These are phyloP conservation scores for Oryzaephilus surinamensis DNA, from an alignment of 1,140 invertebrate species.

Conservation along the genomic window DNA sequence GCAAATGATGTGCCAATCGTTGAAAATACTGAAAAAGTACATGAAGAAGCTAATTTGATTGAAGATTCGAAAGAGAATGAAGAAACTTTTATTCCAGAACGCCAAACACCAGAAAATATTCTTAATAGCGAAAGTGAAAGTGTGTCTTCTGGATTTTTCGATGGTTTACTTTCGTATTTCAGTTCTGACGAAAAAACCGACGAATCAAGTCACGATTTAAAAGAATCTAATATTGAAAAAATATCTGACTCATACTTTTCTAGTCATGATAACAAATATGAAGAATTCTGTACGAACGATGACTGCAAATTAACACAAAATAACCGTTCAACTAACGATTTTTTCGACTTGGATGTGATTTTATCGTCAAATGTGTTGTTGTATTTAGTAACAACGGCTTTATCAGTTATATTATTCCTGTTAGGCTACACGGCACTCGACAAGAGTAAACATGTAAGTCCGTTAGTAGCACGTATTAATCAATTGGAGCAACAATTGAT, in stretches of 20 bases:
- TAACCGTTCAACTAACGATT: background rate
- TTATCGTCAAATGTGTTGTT: constrained; percentile 20
- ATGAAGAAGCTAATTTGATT: background rate
- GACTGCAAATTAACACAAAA: background rate
- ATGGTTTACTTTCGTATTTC: constrained; percentile 4
- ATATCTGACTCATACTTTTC: no score
- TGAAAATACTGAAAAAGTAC: constrained; percentile 3
- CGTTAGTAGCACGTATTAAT: constrained; percentile 49
- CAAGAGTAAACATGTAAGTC: constrained; percentile 53
- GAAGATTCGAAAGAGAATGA: background rate
- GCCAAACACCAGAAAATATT: background rate
- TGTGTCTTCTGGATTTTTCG: constrained; percentile 5
- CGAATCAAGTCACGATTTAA: no score
- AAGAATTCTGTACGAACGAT: constrained; percentile 3
- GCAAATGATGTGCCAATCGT: no score
- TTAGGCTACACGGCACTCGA: constrained; percentile 67
- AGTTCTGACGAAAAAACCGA: constrained; percentile 1
- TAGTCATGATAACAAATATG: no score
- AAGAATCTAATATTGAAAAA: no score
- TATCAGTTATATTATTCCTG: constrained; percentile 57
- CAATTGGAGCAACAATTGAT: constrained; percentile 47
- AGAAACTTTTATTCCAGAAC: background rate
- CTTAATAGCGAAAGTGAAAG: no score
- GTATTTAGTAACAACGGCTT: constrained; percentile 47
- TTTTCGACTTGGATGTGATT: constrained; percentile 1